These are phyloP conservation scores for Guaruba guarouba DNA, from an alignment of 2,113 vertebrate species.

Conservation along the genomic window DNA sequence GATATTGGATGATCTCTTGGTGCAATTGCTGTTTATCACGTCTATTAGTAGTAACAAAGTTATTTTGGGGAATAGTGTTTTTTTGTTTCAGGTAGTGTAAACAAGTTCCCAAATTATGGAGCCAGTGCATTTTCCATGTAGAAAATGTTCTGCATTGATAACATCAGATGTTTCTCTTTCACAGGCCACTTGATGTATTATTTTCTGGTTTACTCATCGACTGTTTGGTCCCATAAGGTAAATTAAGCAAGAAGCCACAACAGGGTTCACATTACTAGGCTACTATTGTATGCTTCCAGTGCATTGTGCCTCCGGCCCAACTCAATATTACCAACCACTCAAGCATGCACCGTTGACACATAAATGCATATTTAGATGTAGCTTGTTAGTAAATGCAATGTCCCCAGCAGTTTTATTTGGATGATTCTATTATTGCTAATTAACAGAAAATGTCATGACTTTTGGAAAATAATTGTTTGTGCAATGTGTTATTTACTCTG, in stretches of 20 bases:
- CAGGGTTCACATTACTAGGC: slow-evolving; percentile 13
- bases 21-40: not conserved
- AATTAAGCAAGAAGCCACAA: slow-evolving; percentile 53
- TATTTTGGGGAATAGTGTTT: not conserved
- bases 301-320: slow-evolving; percentile 10
- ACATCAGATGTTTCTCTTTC: slow-evolving; percentile 32
- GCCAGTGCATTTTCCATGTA: not conserved
- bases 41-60: not conserved
- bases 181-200: slow-evolving; percentile 32
- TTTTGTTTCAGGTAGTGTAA: not conserved
- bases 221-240: slow-evolving; percentile 44
- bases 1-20: not conserved
- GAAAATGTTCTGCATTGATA: not conserved
- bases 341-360: slow-evolving; percentile 41
- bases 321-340: not conserved
- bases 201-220: slow-evolving; percentile 52
- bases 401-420: slow-evolving; percentile 41
- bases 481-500: not conserved
- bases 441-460: slow-evolving; percentile 61
- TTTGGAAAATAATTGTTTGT: slow-evolving; percentile 31
- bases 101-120: not conserved
- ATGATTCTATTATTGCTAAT: slow-evolving; percentile 53
- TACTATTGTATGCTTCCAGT: not conserved
- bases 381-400: slow-evolving; percentile 24
- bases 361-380: slow-evolving; percentile 45